Base-by-base conservation (phyloP, 2,797 vertebrate genomes). In the Crenichthys baileyi region DNA sequence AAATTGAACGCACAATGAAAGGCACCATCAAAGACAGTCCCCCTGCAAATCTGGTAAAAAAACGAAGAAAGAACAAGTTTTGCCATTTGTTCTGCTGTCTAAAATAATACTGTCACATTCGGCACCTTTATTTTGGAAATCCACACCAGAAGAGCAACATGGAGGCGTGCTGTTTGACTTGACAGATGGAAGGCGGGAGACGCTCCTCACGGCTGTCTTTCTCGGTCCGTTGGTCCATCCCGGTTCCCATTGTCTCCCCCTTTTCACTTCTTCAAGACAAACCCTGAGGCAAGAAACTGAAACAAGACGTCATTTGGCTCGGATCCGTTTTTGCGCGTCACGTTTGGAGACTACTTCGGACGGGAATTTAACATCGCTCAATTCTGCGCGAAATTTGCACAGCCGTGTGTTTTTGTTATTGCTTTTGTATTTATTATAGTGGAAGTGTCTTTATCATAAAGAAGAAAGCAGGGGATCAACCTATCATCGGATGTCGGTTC, bases 121-220 rank as follows among this genome's bases (percentile, higher is more conserved):
- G 5, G 18, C 46, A 0, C 60, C 51, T 87, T 93, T 91, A 92
- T 76, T 90, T 61, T 91, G 91, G 75, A 93, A 83, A 7, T 12
- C 24, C 0, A 0, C 0, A 1, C 67, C 73, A 85, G 92, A 91
- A 81, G 2, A 20, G 70, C 70, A 2, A 0, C 7, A 5, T 61
- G 1, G 20, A 6, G 24, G 41, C 5, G 22, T 3, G 72, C 20
- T 63, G 46, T 81, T 85, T 79, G 79, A 20, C 85, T 93, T 93
- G 89, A 93, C 92, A 91, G 94, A 92, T 94, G 95, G 94, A 93
- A 79, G 84, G 76, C 91, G 88, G n/a, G 91, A 93, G 93, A 91
- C 89, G 89, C 92, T 92, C 88, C 87, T 88, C 70, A 78, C 82
- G 80, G 85, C 85, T 87, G 84, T 90, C 83, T 91, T 90, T 74